phyloP scores from a whole-genome alignment of 2,797 vertebrate genomes.

The Acrossocheilus fasciatus region DNA sequence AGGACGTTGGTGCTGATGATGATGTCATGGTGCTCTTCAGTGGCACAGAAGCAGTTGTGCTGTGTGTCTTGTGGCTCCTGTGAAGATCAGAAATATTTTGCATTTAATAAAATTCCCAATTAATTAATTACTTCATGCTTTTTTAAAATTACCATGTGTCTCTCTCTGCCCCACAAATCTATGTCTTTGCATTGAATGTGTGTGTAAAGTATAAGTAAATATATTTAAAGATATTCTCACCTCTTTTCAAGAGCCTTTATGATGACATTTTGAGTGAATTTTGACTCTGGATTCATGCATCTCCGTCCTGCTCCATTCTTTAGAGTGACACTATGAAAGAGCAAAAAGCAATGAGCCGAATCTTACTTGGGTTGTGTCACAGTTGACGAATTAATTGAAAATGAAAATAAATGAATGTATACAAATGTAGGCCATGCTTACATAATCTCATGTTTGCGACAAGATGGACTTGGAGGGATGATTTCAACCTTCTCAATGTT shows the following conservation, averaged over 20 bases:
- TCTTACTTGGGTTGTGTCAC: neutral
- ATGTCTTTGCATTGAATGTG: neutral
- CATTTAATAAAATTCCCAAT: neutral
- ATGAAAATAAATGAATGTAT: neutral
- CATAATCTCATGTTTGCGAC: constrained; percentile 52
- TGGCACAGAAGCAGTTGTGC: constrained; percentile 1
- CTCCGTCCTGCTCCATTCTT: neutral
- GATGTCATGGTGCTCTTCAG: neutral
- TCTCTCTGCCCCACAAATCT: neutral
- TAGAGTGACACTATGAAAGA: constrained; percentile 5
- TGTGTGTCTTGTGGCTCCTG: neutral
- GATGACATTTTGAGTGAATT: constrained; percentile 25
- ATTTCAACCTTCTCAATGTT: constrained; percentile 51
- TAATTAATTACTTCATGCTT: neutral
- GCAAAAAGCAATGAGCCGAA: neutral
- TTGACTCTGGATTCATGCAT: constrained; percentile 45
- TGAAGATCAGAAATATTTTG: neutral
- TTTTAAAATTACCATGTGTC: neutral
- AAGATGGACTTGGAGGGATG: constrained; percentile 42
- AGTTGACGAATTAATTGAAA: neutral
- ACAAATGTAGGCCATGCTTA: constrained; percentile 24
- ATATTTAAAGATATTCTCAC: neutral
- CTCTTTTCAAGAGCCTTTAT: constrained; percentile 14
- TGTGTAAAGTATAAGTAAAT: neutral
- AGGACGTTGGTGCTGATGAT: neutral